A percentile compares a stretch with the other conserved stretches of the same genome.
These are phyloP conservation scores for Tetranychus piercei DNA, from an alignment of 2,888 invertebrate species.

Conservation along the genomic window DNA sequence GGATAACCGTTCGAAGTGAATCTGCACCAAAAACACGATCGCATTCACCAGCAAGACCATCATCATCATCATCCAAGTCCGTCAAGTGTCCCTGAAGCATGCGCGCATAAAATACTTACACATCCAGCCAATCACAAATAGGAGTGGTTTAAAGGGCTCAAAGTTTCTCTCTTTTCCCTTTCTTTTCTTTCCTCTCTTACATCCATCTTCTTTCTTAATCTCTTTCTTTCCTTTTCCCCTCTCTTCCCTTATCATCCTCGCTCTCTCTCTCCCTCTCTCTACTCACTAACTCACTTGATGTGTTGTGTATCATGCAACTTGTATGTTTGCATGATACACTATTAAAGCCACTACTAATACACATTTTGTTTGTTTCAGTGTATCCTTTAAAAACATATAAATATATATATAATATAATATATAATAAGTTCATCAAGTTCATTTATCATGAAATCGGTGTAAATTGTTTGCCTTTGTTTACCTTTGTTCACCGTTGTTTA, in stretches of 20 bases:
- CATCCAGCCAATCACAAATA: background rate
- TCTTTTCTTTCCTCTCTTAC: background rate
- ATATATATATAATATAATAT: background rate
- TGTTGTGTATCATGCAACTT: background rate
- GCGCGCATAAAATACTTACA: background rate
- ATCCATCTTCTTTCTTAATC: background rate
- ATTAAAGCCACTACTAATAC: background rate
- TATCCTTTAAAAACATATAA: background rate
- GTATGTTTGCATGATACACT: conserved; percentile 3
- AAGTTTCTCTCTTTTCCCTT: background rate
- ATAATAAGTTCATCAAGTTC: background rate
- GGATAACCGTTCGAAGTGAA: no score
- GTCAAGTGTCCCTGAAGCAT: background rate
- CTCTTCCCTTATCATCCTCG: background rate
- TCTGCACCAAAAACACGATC: background rate
- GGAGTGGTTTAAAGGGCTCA: background rate
- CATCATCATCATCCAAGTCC: background rate
- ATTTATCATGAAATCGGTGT: background rate
- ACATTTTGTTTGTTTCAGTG: background rate
- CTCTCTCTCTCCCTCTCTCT: no score
- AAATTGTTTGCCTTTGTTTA: background rate
- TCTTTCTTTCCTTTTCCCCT: background rate
- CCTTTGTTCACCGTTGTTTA: background rate
- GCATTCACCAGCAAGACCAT: background rate
- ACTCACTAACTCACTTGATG: background rate